Evolutionary conservation across 2,888 invertebrate species (phyloP), one percentile per base, ranked within the genome.

Genomic region (Camptogramma bilineatum): DNA sequence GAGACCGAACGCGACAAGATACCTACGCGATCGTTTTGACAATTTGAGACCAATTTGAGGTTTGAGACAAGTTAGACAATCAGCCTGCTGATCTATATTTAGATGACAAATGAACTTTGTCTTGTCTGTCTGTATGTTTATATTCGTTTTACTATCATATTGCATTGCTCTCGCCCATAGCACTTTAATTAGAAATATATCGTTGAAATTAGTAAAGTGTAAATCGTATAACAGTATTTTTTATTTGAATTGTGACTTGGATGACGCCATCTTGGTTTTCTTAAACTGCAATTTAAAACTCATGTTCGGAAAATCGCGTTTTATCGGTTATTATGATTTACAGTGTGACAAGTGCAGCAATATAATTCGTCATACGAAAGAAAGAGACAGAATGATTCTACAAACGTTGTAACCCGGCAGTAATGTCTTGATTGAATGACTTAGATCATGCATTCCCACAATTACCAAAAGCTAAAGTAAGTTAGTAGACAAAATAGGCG

Each of bases 81-180:
- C n/a, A n/a, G n/a, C n/a, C n/a, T n/a, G n/a, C n/a, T n/a, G n/a
- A n/a, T n/a, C n/a, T n/a, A n/a, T n/a, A n/a, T n/a, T 13, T 7
- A 44, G 44, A 17, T 44, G 44, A 44, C 42, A 42, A 42, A 17
- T 44, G 44, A 42, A 42, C 42, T 44, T 44, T 44, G 13, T 39
- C 13, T 13, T 39, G 44, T 17, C 17, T 44, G 44, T 44, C 16
- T 17, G 44, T 44, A 16, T 44, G 7, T 44, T 17, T 44, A 13
- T 34, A 42, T 8, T 4, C 17, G 44, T 44, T 44, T 13, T 44
- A 2, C 7, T 44, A 4, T 16, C 13, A 13, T 8, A 39, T 39
- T 39, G 13, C 13, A 39, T 13, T 39, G 34, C 34, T 34, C 34
- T 39, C 34, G 34, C 13, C 34, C 13, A 39, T 39, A 39, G 13